Evolutionary conservation across 2,797 vertebrate species (phyloP), one percentile per base, ranked within the genome.

Genomic region (Phoeniculus purpureus): DNA sequence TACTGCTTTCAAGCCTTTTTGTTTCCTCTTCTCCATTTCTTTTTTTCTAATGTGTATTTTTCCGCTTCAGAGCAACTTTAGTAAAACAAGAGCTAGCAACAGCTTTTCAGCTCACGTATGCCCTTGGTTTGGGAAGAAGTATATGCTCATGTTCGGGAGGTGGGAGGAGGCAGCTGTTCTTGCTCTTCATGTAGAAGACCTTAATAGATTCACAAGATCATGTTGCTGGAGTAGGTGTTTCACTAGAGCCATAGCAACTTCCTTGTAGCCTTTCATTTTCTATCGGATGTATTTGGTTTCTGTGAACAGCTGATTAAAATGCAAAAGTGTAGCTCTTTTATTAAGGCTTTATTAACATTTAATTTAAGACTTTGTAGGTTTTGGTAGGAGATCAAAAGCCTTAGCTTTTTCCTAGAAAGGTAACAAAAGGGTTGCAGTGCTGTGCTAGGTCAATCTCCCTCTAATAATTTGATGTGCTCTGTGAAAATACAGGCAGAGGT

Each of bases 341-440:
- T 90, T 94, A 89, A 92, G 59, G 61, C 65, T 94, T 87, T 82
- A 90, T 94, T 93, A 95, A 86, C 84, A 32, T 95, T 80, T 85
- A 58, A 94, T 93, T 95, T 85, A 43, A 43, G 43, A 43, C 86
- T 79, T 89, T 94, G 71, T 74, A 51, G 75, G 25, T 91, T 91
- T 86, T 70, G 34, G 52, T 89, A 89, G 31, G 29, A 88, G 78
- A 86, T 88, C 55, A 92, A 73, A 84, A 88, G 51, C 34, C 78
- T 86, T 64, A 22, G 32, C 47, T 77, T 10, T 80, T 94, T 94
- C 89, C 92, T 94, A 92, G 94, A 94, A 93, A 90, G 90, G 71
- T 21, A 68, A 51, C 27, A 50, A 6, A 84, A 67, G 67, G 19
- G 20, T 59, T 60, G 51, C 79, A 80, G 51, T 55, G 75, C 78